Percentiles rank a stretch among this genome's conserved stretches.
Evolutionary conservation across 2,888 invertebrate genomes (phyloP).

Genomic region (Candidula unifasciata): DNA sequence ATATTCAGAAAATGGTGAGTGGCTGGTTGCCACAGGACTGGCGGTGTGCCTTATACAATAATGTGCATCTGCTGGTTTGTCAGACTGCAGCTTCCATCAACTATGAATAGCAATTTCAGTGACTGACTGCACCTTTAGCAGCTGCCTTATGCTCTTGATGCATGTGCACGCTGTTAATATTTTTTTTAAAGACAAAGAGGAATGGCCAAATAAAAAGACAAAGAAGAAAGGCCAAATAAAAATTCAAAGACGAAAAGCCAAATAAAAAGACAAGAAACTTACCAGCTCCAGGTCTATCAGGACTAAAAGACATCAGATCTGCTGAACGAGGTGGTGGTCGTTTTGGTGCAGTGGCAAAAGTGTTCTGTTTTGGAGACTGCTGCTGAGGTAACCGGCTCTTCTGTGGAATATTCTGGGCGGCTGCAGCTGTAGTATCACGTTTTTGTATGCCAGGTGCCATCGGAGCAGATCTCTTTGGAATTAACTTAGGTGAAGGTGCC

Average conservation of each 20-base stretch:
- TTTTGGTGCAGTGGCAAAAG: conserved; percentile 31
- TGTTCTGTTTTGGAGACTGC: conserved; percentile 19
- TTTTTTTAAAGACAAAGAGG: too few relatives aligned
- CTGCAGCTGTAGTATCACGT: conserved; percentile 33
- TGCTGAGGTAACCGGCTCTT: background rate
- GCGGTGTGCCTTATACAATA: too few relatives aligned
- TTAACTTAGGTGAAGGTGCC: conserved; percentile 28
- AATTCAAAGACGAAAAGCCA: background rate
- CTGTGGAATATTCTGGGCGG: conserved; percentile 32
- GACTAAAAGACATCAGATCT: conserved; percentile 72
- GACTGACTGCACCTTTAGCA: too few relatives aligned
- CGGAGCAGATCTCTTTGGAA: conserved; percentile 69
- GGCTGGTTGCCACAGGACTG: too few relatives aligned
- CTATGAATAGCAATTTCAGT: too few relatives aligned
- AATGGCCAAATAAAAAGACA: too few relatives aligned
- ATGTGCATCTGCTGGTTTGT: too few relatives aligned
- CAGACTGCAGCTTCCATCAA: too few relatives aligned
- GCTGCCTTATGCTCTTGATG: too few relatives aligned
- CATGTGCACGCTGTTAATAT: too few relatives aligned
- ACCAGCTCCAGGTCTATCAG: conserved; percentile 51
- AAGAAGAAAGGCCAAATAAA: too few relatives aligned
- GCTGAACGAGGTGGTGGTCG: conserved; percentile 53
- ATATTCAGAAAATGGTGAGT: too few relatives aligned
- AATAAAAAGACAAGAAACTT: background rate
- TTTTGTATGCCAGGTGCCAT: conserved; percentile 49